These are phyloP conservation scores for Teinopalpus imperialis DNA, from an alignment of 2,888 invertebrate genomes.

Conservation along the genomic window DNA sequence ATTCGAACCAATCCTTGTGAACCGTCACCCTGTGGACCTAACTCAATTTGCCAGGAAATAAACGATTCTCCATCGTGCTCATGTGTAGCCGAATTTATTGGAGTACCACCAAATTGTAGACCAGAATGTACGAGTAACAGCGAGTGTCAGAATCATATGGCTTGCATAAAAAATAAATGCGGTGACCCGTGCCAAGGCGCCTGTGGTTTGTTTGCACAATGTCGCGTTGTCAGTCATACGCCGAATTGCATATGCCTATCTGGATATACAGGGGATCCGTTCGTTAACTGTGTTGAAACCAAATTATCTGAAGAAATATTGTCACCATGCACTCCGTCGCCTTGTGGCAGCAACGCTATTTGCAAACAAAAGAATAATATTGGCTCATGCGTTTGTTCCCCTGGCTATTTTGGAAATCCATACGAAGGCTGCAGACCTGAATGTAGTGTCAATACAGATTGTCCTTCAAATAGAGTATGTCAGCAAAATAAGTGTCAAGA, in stretches of 20 bases:
- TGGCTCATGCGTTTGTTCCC: conserved; percentile 86
- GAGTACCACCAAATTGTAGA: conserved; percentile 86
- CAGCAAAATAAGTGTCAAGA: conserved; percentile 88
- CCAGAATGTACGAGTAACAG: conserved; percentile 88
- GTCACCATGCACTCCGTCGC: conserved; percentile 85
- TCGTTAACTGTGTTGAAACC: conserved; percentile 81
- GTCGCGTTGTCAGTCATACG: conserved; percentile 87
- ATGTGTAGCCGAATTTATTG: conserved; percentile 85
- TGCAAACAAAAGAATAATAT: conserved; percentile 86
- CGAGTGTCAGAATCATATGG: conserved; percentile 85
- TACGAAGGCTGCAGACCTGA: conserved; percentile 88
- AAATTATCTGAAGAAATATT: conserved; percentile 58
- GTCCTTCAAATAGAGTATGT: conserved; percentile 87
- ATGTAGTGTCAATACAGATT: conserved; percentile 88
- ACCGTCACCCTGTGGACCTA: conserved; percentile 86
- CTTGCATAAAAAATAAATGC: conserved; percentile 88
- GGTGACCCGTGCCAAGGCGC: conserved; percentile 87
- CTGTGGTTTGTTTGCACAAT: conserved; percentile 87
- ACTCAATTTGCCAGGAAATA: conserved; percentile 83
- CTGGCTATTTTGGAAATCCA: conserved; percentile 84
- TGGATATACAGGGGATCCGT: conserved; percentile 88
- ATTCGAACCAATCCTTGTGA: conserved; percentile 82
- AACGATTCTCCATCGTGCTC: conserved; percentile 86
- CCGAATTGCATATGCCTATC: conserved; percentile 85
- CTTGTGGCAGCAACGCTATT: conserved; percentile 88